These are phyloP conservation scores for Haliclystus octoradiatus DNA, from an alignment of 30 jellyfish, hydroid and myxozoan species.

Conservation along the genomic window DNA sequence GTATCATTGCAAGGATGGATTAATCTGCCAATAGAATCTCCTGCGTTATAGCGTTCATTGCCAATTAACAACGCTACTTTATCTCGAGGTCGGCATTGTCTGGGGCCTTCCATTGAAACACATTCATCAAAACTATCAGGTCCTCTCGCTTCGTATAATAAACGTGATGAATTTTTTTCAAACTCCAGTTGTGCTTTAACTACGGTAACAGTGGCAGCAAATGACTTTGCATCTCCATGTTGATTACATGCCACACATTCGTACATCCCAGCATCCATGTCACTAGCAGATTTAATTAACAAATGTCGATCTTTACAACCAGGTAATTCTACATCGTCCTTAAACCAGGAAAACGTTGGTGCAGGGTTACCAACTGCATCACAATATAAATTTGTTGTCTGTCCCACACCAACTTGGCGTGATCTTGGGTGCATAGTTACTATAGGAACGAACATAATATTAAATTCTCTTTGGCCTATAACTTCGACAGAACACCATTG, in stretches of 20 bases:
- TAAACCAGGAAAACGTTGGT: conserved; percentile 69
- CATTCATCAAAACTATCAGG: conserved; percentile 3
- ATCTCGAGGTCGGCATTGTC: conserved; percentile 30
- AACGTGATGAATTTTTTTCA: background rate
- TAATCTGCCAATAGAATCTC: conserved; percentile 48
- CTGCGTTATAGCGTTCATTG: conserved; percentile 42
- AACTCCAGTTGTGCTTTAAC: conserved; percentile 1
- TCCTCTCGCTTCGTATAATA: conserved; percentile 20
- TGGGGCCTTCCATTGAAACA: background rate
- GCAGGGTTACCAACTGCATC: conserved; percentile 93
- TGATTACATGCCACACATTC: conserved; percentile 45
- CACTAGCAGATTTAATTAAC: conserved; percentile 12
- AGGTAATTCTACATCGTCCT: conserved; percentile 16
- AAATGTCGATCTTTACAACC: conserved; percentile 38
- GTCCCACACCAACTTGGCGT: conserved; percentile 28
- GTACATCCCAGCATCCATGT: conserved; percentile 40
- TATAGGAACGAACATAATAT: conserved; percentile 34
- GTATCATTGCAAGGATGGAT: conserved; percentile 85
- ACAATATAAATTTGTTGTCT: conserved; percentile 25
- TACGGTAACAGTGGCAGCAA: conserved; percentile 30
- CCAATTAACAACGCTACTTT: conserved; percentile 80
- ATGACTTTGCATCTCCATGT: conserved; percentile 45
- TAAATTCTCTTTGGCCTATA: conserved; percentile 1
- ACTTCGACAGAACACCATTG: conserved; percentile 63
- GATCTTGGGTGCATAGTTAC: conserved; percentile 70